Conservation (phyloP, 2,113 vertebrate genomes). For the Sarotherodon lohbergeri region DNA sequence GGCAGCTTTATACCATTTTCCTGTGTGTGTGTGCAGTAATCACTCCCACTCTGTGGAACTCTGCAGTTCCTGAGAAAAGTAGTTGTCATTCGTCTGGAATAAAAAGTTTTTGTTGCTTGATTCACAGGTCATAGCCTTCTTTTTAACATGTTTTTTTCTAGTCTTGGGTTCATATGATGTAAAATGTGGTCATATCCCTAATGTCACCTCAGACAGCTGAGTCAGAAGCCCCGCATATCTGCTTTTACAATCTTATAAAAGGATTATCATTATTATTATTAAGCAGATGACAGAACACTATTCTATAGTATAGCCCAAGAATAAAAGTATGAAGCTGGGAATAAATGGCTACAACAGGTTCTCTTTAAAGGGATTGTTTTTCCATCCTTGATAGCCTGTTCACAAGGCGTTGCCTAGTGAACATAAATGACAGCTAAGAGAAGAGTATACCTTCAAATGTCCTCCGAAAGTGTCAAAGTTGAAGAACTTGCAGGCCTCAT, state of each 20-base stretch:
- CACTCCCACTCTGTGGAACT: not conserved
- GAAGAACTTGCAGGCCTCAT: slow-evolving; percentile 87
- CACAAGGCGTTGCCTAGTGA: not conserved
- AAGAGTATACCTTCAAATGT: slow-evolving; percentile 84
- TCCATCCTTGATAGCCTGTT: not conserved
- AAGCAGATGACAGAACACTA: not conserved
- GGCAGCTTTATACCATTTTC: not conserved
- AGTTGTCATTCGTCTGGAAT: not conserved
- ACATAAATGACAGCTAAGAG: not conserved
- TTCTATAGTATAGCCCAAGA: not conserved
- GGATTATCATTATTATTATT: not conserved
- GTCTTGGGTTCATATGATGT: not conserved
- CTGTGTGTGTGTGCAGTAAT: not conserved
- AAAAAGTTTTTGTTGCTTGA: not conserved
- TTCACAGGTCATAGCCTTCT: not conserved
- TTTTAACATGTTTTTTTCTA: not conserved
- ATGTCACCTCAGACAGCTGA: not conserved
- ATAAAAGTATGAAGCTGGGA: not conserved
- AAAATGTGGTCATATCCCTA: not conserved
- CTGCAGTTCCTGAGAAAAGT: not conserved
- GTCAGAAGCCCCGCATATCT: not conserved
- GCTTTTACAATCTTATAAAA: not conserved
- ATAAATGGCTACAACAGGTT: not conserved
- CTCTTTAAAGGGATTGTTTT: not conserved
- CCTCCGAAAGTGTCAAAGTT: slow-evolving; percentile 94